A percentile compares a stretch with the other conserved stretches of the same genome.
These are phyloP conservation scores for Drosophila paramelanica DNA, from an alignment of 2,888 invertebrate species.

Conservation along the genomic window DNA sequence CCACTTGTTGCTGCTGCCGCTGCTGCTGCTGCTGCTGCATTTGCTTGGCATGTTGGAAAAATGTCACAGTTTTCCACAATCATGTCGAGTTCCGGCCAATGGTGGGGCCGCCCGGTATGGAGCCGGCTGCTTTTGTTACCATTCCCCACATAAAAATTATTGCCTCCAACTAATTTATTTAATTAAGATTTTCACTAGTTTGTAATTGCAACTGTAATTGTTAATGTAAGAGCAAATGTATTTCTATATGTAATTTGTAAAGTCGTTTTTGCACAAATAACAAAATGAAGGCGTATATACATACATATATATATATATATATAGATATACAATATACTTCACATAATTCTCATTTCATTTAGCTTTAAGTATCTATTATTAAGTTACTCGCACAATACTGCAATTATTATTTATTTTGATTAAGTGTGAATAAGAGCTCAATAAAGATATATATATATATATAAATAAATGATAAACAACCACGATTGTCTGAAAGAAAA, in stretches of 20 bases:
- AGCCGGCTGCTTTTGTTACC: constrained; percentile 68
- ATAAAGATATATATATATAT: constrained; percentile 54
- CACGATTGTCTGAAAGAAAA: constrained; percentile 48
- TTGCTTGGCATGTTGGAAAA: constrained; percentile 48
- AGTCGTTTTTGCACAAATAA: constrained; percentile 77
- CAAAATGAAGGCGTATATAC: constrained; percentile 29
- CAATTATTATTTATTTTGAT: constrained; percentile 76
- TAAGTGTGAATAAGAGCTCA: constrained; percentile 75
- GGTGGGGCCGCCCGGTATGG: constrained; percentile 38
- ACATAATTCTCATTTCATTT: constrained; percentile 43
- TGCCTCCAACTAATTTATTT: constrained; percentile 72
- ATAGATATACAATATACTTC: constrained; percentile 21
- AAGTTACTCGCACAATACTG: constrained; percentile 65
- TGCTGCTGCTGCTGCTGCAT: constrained; percentile 24
- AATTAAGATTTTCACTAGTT: constrained; percentile 77
- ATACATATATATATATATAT: background rate
- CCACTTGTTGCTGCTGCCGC: constrained; percentile 19
- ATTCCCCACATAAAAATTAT: constrained; percentile 78
- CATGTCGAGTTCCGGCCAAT: constrained; percentile 52
- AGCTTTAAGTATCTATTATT: constrained; percentile 40
- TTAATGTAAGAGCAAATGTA: constrained; percentile 42
- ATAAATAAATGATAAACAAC: constrained; percentile 29
- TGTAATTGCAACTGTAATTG: constrained; percentile 51
- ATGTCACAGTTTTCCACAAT: constrained; percentile 64
- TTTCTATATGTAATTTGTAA: constrained; percentile 23